phyloP scores from a whole-genome alignment of 1,140 invertebrate species.

The Drosophila cardini region DNA sequence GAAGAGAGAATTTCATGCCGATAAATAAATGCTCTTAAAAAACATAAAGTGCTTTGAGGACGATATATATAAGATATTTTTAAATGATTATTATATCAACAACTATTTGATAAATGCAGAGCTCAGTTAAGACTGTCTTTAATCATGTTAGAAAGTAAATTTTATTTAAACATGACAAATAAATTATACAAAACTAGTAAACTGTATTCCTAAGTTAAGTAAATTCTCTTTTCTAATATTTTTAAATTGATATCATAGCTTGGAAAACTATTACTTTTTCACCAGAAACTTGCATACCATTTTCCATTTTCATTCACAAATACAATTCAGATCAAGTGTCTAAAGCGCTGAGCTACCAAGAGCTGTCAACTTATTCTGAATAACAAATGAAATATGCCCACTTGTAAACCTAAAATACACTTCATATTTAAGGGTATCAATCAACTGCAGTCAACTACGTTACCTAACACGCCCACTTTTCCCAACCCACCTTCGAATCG shows the following conservation, averaged over 20 bases:
- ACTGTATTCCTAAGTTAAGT: too few relatives aligned
- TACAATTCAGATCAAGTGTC: neutral
- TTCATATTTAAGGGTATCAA: conserved; percentile 28
- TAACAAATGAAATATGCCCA: conserved; percentile 14
- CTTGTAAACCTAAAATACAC: conserved; percentile 14
- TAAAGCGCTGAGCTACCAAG: neutral
- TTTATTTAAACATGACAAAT: neutral
- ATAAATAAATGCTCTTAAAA: conserved; percentile 3
- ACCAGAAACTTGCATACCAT: too few relatives aligned
- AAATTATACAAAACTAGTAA: too few relatives aligned
- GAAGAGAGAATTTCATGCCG: neutral
- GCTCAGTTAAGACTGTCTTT: too few relatives aligned
- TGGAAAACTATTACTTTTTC: too few relatives aligned
- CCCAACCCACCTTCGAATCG: neutral
- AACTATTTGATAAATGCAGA: too few relatives aligned
- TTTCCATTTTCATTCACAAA: neutral
- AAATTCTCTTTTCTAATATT: too few relatives aligned
- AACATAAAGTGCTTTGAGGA: neutral
- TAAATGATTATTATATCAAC: too few relatives aligned
- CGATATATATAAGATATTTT: neutral
- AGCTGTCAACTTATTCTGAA: neutral
- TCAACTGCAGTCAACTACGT: conserved; percentile 35
- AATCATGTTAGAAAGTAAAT: too few relatives aligned
- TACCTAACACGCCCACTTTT: neutral
- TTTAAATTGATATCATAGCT: too few relatives aligned